Base-by-base conservation (phyloP, 35 echinoderm and acorn worm species). In the Amphiura filiformis region DNA sequence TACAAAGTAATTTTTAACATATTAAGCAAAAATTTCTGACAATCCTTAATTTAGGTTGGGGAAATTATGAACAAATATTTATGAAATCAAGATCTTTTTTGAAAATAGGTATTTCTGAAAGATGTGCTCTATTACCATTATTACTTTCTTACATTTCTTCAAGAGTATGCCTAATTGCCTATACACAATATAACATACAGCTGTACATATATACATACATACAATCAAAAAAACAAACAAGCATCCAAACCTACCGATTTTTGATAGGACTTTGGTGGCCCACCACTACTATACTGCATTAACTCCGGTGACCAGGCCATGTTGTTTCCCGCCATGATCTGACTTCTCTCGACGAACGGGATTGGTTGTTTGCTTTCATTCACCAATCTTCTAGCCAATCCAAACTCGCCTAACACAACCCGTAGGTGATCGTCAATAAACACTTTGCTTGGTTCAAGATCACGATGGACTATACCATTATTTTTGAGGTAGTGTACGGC, bases 261-360 rank as follows among this genome's bases (percentile, higher is more conserved):
- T 31, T 89, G 78, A 39, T 77, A 89, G 22, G 87, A 77, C 39
- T 89, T 89, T 81, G 87, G 87, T 81, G 87, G 87, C n/a, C 87
- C 87, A 13, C 81, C 42, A 33, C 42, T 40, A 49, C 39, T 61
- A 56, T 64, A 89, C 44, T 81, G 78, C 49, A 81, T 49, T 39
- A 89, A 34, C 78, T 89, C 87, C 17, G 87, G 87, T 75, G 87
- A 57, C 87, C 87, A 89, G 0, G 87, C 87, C 22, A 64, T 26
- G 23, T 40, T 75, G 37, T 89, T 89, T 47, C 87, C 87, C 23
- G 87, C 87, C 39, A 77, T 64, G 36, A 89, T 81, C 37, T 89
- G 87, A 38, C 78, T 81, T 34, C 64, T 89, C 34, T 89, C 79
- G 34, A 81, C 56, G 65, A 89, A 89, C 37, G 44, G 87, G 36